Evolutionary conservation across 2,797 vertebrate genomes (phyloP), one percentile per base, ranked within the genome.

Genomic region (Propithecus perrieri): DNA sequence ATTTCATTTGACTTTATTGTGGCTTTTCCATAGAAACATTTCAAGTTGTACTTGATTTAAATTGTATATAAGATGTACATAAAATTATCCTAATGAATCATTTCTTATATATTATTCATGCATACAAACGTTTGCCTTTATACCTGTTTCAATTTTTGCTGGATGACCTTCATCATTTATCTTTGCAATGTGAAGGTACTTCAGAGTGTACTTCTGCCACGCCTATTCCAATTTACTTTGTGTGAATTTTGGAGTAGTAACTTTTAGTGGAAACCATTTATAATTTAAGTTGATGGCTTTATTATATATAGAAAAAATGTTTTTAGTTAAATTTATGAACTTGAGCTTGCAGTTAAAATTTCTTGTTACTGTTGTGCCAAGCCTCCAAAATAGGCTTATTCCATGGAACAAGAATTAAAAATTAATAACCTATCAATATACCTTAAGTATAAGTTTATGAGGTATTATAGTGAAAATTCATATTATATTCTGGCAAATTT

Each of bases 31-130:
- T 97, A 95, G 97, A 97, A 72, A 92, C 55, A 0, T 94, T 98
- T 91, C 97, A 93, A 97, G 94, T 98, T 97, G 97, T 97, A 90
- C 95, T 94, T 95, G 96, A 96, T 97, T 95, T 86, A 92, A 95
- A 85, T 94, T 75, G 61, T 96, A 95, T 71, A 91, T 96, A 95
- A 89, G 91, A 80, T 93, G 61, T 96, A 95, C 75, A 91, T 96
- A 95, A 89, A 92, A 80, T 93, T 65, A 88, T 63, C 35, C 15
- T 81, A 63, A 86, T 41, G 74, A 91, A 46, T 50, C 17, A 53
- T 90, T 96, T 96, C 75, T 80, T 85, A 9, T 87, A 79, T 94
- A 72, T 69, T 84, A 30, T 86, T 89, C 85, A 12, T 83, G 76
- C 93, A 4, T 87, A 89, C 53, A 59, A 22, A 69, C 65, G 46